Conservation (phyloP, 2,888 invertebrate species). For the Silvanus unidentatus region DNA sequence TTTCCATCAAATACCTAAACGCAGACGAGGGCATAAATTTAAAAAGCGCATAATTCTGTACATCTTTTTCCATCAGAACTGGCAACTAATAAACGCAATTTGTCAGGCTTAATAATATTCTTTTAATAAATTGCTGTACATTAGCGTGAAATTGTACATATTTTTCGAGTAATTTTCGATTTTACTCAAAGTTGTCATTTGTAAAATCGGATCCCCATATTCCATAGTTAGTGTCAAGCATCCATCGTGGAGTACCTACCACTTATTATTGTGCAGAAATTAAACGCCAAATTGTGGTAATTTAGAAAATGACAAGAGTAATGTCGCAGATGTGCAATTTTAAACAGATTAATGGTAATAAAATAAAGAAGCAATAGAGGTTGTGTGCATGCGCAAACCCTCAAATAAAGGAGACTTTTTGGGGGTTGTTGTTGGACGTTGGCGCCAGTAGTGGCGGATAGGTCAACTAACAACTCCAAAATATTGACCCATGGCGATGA, state of each 20-base stretch:
- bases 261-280: constrained; percentile 16
- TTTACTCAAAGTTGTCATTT: not conserved
- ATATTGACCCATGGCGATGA: constrained; percentile 36
- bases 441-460: constrained; percentile 30
- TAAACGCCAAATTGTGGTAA: constrained; percentile 24
- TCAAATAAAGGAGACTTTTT: not conserved
- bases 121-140: too few relatives aligned
- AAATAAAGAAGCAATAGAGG: constrained; percentile 18
- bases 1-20: too few relatives aligned
- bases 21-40: too few relatives aligned
- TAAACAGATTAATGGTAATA: constrained; percentile 27
- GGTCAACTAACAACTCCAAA: constrained; percentile 30
- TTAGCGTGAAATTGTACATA: too few relatives aligned
- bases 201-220: too few relatives aligned
- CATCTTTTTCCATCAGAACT: too few relatives aligned
- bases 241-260: too few relatives aligned
- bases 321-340: constrained; percentile 33
- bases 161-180: constrained; percentile 3
- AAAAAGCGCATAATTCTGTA: too few relatives aligned
- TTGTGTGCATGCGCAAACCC: constrained; percentile 10
- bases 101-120: too few relatives aligned
- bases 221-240: too few relatives aligned
- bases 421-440: constrained; percentile 20
- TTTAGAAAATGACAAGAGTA: constrained; percentile 26
- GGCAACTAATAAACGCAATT: too few relatives aligned